Conservation (phyloP, 2,888 invertebrate species). For the Drosophila pegasa region DNA sequence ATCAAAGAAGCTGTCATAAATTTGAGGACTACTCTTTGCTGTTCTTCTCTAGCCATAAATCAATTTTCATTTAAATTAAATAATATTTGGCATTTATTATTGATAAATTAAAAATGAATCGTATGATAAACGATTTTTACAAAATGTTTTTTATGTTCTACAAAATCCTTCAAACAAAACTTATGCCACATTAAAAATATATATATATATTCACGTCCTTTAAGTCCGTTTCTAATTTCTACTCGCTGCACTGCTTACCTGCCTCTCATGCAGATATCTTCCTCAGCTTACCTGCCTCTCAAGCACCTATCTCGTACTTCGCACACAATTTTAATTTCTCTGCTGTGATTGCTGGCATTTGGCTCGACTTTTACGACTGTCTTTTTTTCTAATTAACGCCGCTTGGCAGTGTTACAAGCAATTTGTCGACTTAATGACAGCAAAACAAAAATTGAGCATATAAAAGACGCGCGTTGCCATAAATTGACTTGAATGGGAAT, state of each 20-base stretch:
- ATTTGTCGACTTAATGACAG: conserved; percentile 74
- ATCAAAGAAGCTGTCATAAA: no score
- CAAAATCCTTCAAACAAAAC: no score
- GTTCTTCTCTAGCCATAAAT: no score
- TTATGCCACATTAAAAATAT: background rate
- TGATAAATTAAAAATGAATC: no score
- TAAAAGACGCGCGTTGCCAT: conserved; percentile 47
- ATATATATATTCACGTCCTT: background rate
- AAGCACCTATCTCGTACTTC: conserved; percentile 28
- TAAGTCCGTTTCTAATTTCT: background rate
- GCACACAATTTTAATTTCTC: conserved; percentile 21
- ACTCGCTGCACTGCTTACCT: background rate
- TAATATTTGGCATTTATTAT: no score
- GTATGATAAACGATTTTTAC: no score
- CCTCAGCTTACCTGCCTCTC: no score
- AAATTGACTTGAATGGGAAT: conserved; percentile 40
- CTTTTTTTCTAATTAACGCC: conserved; percentile 66
- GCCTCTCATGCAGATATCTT: no score
- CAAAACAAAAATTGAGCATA: conserved; percentile 45
- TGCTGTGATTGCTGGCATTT: conserved; percentile 32
- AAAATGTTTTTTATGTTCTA: no score
- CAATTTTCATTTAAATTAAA: no score
- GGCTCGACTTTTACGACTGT: conserved; percentile 45
- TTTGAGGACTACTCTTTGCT: no score
- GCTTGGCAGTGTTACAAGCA: conserved; percentile 48